Evolutionary conservation across 2,888 invertebrate species (phyloP).

Genomic region (Trissolcus brochymenae): DNA sequence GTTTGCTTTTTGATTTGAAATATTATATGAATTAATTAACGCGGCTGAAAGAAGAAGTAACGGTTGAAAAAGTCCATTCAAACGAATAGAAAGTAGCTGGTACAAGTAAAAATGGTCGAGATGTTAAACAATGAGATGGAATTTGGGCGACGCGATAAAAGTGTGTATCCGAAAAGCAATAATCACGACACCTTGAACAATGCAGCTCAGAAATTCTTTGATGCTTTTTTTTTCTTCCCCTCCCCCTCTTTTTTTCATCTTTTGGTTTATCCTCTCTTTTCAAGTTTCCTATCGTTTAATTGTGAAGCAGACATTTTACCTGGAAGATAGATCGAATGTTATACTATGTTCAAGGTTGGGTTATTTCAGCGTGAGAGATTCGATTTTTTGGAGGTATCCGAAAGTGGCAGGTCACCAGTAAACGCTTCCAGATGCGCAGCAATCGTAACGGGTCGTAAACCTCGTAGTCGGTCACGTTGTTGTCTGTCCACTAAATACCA

Average conservation of each 20-base stretch:
- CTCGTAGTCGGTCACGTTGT: conserved; percentile 70
- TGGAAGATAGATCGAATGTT: conserved; percentile 29
- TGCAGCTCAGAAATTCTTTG: conserved; percentile 8
- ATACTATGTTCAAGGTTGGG: conserved; percentile 39
- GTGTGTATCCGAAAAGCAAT: conserved; percentile 15
- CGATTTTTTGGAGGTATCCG: conserved; percentile 23
- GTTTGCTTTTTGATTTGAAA: too few relatives aligned
- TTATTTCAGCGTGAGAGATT: conserved; percentile 28
- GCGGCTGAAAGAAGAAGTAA: too few relatives aligned
- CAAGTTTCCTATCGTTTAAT: conserved; percentile 21
- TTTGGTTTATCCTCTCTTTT: neutral
- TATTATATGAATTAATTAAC: too few relatives aligned
- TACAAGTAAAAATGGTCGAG: too few relatives aligned
- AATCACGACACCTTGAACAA: conserved; percentile 34
- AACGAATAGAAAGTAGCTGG: too few relatives aligned
- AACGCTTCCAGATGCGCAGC: conserved; percentile 61
- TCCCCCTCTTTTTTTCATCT: neutral
- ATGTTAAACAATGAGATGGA: too few relatives aligned
- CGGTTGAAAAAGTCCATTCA: too few relatives aligned
- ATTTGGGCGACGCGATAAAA: conserved; percentile 2
- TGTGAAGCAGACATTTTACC: conserved; percentile 38
- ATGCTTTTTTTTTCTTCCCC: neutral
- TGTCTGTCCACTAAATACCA: conserved; percentile 65
- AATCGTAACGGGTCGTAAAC: conserved; percentile 63
- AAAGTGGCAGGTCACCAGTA: conserved; percentile 65